A percentile compares a stretch with the other conserved stretches of the same genome.
Evolutionary conservation across 2,888 invertebrate species (phyloP).

Genomic region (Ommatoiulus sabulosus): DNA sequence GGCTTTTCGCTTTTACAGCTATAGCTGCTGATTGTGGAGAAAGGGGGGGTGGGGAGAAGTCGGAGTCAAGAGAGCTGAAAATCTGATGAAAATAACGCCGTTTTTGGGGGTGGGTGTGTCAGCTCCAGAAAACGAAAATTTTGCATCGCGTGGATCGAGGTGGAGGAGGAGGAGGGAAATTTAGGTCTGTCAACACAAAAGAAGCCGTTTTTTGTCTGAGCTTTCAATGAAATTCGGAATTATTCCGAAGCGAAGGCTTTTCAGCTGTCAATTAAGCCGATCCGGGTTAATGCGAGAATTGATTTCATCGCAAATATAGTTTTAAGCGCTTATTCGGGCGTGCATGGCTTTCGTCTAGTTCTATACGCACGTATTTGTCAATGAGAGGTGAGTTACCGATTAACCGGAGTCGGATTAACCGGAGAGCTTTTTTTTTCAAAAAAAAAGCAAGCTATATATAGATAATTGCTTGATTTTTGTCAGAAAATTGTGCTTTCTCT

Average conservation of each 20-base stretch:
- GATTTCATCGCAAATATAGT: too few relatives aligned
- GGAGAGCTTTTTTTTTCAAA: too few relatives aligned
- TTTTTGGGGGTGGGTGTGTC: neutral
- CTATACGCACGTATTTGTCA: too few relatives aligned
- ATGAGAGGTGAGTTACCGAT: too few relatives aligned
- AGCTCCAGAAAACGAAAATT: neutral
- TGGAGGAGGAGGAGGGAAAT: neutral
- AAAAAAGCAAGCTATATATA: too few relatives aligned
- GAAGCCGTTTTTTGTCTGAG: neutral
- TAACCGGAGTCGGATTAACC: too few relatives aligned
- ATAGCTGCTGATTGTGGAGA: neutral
- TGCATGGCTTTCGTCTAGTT: too few relatives aligned
- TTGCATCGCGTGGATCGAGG: neutral
- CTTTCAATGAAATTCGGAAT: neutral
- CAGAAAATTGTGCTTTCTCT: too few relatives aligned
- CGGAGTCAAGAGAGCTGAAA: constrained; percentile 28
- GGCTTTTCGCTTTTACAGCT: neutral
- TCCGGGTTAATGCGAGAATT: neutral
- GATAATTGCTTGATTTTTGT: too few relatives aligned
- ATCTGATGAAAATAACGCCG: constrained; percentile 15
- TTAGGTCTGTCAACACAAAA: neutral
- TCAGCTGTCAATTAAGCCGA: constrained; percentile 19
- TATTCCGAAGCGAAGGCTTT: neutral
- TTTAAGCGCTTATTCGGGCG: too few relatives aligned
- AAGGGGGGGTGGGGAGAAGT: neutral